Conservation (phyloP, 2,113 vertebrate genomes). For the Clupea harengus region DNA sequence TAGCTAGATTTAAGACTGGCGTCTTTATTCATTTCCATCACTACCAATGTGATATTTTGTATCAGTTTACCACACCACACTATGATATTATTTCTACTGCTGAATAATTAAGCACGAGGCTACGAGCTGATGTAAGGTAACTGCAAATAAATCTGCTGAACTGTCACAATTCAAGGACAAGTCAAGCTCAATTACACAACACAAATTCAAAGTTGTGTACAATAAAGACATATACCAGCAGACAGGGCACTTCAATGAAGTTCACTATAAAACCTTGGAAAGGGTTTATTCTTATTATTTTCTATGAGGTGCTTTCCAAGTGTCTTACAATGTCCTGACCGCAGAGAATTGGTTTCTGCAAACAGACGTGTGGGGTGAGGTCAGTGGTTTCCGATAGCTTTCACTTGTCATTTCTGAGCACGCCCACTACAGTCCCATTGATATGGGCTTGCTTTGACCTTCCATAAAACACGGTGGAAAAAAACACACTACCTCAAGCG, state of each 20-base stretch:
- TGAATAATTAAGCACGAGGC: too few species aligned
- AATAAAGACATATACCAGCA: too few species aligned
- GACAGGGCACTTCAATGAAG: neutral
- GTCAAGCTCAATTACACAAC: neutral
- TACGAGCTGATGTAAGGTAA: too few species aligned
- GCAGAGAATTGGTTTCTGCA: neutral
- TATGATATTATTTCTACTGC: neutral
- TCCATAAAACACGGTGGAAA: too few species aligned
- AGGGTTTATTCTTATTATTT: neutral
- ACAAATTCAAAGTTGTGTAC: neutral
- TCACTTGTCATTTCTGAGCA: constrained; percentile 18
- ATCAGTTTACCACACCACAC: neutral
- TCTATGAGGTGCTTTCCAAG: neutral
- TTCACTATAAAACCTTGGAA: neutral
- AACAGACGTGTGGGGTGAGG: neutral
- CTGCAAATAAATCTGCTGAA: too few species aligned
- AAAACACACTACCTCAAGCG: constrained; percentile 34
- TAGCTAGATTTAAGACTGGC: neutral
- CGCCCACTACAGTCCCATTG: constrained; percentile 10
- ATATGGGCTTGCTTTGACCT: constrained; percentile 50
- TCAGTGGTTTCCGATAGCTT: constrained; percentile 16
- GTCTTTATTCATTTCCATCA: neutral
- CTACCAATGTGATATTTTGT: neutral
- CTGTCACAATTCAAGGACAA: too few species aligned
- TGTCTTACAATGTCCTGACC: neutral